Base-by-base conservation (phyloP, 2,888 invertebrate genomes). In the Osedax fenrisi region DNA sequence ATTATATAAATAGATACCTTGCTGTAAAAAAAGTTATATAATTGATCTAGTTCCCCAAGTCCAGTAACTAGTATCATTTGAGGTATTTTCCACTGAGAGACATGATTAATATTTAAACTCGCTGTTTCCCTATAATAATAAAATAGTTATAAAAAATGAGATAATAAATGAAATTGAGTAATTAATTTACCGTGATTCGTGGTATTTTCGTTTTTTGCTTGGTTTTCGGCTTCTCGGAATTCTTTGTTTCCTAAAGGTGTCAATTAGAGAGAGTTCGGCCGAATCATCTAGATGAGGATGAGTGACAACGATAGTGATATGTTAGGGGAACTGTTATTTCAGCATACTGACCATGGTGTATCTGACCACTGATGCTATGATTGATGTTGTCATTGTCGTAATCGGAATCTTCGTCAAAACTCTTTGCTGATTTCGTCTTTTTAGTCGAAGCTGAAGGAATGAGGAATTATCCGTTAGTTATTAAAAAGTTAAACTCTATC, bases 331-430 rank as follows among this genome's bases (percentile, higher is more conserved):
- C n/a, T n/a, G n/a, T n/a, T n/a, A n/a, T n/a, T n/a, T n/a, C n/a
- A n/a, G n/a, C n/a, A n/a, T n/a, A n/a, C n/a, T n/a, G n/a, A n/a
- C n/a, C n/a, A n/a, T n/a, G n/a, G n/a, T n/a, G n/a, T n/a, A n/a
- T n/a, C n/a, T n/a, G n/a, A n/a, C n/a, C n/a, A n/a, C n/a, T n/a
- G n/a, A n/a, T n/a, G n/a, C n/a, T n/a, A n/a, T 41, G 41, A 41
- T 17, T 41, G 5, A 41, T 17, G 17, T 17, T 41, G 10, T 41
- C 41, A 41, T 41, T 41, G 10, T 41, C 41, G 17, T 76, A 72
- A 25, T 76, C 76, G 26, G 75, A 75, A 22, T 76, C 76, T 26
- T 76, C 76, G 23, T 68, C 76, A 67, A 68, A 61, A 23, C 27
- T 75, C 64, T 76, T 76, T 64, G 66, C 68, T 3, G 27, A 75